A percentile compares a stretch with the other conserved stretches of the same genome.
phyloP scores from a whole-genome alignment of 2,797 vertebrate genomes.

The Novumbra hubbsi region DNA sequence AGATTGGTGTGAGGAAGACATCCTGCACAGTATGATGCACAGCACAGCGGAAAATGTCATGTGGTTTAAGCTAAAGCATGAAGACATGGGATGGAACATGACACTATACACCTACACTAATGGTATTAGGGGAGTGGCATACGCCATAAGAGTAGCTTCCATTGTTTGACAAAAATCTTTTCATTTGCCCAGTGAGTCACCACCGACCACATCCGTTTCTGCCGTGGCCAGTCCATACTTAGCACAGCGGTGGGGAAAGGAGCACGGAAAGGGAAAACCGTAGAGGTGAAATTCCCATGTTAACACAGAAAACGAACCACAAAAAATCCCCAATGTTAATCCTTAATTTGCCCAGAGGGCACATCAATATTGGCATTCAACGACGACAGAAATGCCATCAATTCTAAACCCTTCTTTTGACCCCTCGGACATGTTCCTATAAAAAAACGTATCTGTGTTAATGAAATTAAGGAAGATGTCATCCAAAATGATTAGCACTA shows the following conservation, averaged over 20 bases:
- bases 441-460: no score
- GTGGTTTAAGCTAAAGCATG: not conserved
- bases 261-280: not conserved
- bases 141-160: no score
- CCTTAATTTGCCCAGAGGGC: constrained; percentile 25
- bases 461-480: no score
- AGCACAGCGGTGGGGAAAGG: constrained; percentile 28
- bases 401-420: no score
- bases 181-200: constrained; percentile 47
- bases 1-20: not conserved
- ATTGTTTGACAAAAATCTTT: constrained; percentile 35
- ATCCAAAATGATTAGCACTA: no score
- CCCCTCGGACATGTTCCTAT: no score
- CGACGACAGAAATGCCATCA: no score
- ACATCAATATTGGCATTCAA: no score
- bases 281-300: constrained; percentile 28
- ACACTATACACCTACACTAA: constrained; percentile 29
- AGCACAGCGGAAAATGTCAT: not conserved
- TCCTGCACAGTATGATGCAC: not conserved
- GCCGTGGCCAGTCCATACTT: constrained; percentile 45
- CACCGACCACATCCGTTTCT: constrained; percentile 47
- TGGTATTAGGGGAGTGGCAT: not conserved
- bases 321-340: constrained; percentile 38
- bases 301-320: constrained; percentile 30
- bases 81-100: constrained; percentile 20